phyloP scores from a whole-genome alignment of 92 coral and sea anemone genomes.

The Virgularia gustaviana region DNA sequence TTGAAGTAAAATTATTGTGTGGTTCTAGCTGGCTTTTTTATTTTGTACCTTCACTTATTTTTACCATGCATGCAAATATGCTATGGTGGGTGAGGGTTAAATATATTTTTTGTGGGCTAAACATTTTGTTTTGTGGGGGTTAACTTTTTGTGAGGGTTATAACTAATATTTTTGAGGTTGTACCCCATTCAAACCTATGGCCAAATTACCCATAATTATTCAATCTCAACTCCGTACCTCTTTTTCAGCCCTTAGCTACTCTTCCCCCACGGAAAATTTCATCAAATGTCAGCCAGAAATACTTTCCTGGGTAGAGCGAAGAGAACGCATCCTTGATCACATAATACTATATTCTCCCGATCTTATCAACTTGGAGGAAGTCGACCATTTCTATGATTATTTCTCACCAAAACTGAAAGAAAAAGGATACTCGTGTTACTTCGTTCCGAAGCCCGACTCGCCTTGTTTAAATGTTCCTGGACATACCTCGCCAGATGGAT shows the following conservation, averaged over 20 bases:
- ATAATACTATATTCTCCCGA: slow-evolving; percentile 77
- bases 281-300: slow-evolving; percentile 76
- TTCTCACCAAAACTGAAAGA: slow-evolving; percentile 60
- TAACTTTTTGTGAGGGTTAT: too few species aligned
- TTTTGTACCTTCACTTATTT: background rate
- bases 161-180: background rate
- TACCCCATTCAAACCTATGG: too few species aligned
- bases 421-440: slow-evolving; percentile 68
- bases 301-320: slow-evolving; percentile 68
- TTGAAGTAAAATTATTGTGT: too few species aligned
- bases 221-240: background rate
- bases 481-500: slow-evolving; percentile 91
- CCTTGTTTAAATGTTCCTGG: slow-evolving; percentile 75
- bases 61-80: background rate
- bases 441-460: slow-evolving; percentile 69
- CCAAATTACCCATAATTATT: background rate
- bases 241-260: slow-evolving; percentile 69
- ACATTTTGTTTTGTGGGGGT: too few species aligned
- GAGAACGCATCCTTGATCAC: slow-evolving; percentile 68
- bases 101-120: background rate
- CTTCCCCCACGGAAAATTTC: slow-evolving; percentile 77
- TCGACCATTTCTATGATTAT: slow-evolving; percentile 88
- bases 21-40: too few species aligned
- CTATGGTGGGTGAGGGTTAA: background rate
- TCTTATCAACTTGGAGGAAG: slow-evolving; percentile 77